A percentile compares a stretch with the other conserved stretches of the same genome.
Evolutionary conservation across 2,113 vertebrate species (phyloP).

Genomic region (Corythornis cristatus): DNA sequence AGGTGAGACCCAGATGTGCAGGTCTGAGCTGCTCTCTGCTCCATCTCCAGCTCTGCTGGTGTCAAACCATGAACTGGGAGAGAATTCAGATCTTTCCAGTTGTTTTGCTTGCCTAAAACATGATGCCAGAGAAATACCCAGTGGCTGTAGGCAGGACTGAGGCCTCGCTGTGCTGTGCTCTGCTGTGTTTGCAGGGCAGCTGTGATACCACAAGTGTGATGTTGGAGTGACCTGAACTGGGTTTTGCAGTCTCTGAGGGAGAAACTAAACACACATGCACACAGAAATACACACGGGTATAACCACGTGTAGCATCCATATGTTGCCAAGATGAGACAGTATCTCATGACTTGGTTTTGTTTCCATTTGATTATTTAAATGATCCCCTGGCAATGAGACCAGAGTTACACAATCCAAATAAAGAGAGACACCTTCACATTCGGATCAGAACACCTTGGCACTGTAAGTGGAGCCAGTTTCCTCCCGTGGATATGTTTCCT

Average conservation of each 20-base stretch:
- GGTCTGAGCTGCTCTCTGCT: not conserved
- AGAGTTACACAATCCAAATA: not conserved
- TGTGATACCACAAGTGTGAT: not conserved
- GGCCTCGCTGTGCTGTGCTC: not conserved
- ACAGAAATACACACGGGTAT: not conserved
- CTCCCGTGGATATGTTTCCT: not conserved
- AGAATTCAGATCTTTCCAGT: not conserved
- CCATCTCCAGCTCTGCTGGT: accelerated
- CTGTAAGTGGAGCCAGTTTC: not conserved
- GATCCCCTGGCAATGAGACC: not conserved
- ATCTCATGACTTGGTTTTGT: not conserved
- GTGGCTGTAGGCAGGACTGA: not conserved
- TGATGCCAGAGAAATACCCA: not conserved
- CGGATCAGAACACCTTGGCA: not conserved
- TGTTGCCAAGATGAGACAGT: not conserved
- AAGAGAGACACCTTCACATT: not conserved
- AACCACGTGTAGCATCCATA: not conserved
- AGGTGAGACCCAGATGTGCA: accelerated
- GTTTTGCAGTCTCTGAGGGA: not conserved
- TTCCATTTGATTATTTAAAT: not conserved
- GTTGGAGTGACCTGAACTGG: not conserved
- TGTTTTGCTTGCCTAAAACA: not conserved
- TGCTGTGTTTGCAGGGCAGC: not conserved
- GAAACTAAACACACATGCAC: not conserved
- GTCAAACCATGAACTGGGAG: not conserved